Evolutionary conservation across 2,888 invertebrate species (phyloP).

Genomic region (Azorinus chamasolen): DNA sequence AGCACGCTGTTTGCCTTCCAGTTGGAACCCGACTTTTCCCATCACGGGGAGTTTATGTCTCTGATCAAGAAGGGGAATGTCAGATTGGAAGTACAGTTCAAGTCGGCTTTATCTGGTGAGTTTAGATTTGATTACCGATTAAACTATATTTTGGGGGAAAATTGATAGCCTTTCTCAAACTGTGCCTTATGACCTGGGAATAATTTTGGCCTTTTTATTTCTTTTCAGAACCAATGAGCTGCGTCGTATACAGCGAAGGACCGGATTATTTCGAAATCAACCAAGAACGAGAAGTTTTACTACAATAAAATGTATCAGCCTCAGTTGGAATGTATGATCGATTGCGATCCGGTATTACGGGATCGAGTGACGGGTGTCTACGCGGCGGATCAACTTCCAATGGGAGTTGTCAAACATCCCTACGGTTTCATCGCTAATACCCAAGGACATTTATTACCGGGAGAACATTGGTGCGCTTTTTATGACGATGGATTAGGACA

Average conservation of each 20-base stretch:
- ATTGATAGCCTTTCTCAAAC: too few species aligned
- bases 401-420: not conserved
- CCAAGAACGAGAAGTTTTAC: conserved; percentile 15
- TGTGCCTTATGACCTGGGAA: too few species aligned
- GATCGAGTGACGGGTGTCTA: conserved; percentile 24
- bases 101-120: too few species aligned
- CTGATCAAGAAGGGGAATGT: too few species aligned
- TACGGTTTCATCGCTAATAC: conserved; percentile 39
- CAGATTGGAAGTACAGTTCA: too few species aligned
- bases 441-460: conserved; percentile 10
- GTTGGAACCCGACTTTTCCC: conserved; percentile 27
- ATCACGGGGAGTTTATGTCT: conserved; percentile 34
- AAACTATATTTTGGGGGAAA: too few species aligned
- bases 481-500: conserved; percentile 14
- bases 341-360: conserved; percentile 27
- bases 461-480: conserved; percentile 40
- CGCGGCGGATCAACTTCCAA: conserved; percentile 31
- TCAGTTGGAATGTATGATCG: conserved; percentile 27
- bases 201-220: too few species aligned
- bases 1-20: conserved; percentile 37
- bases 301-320: conserved; percentile 20
- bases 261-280: conserved; percentile 15
- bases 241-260: conserved; percentile 19
- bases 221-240: conserved; percentile 31
- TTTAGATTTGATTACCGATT: too few species aligned